These are phyloP conservation scores for Rhagium mordax DNA, from an alignment of 2,888 invertebrate species.

Conservation along the genomic window DNA sequence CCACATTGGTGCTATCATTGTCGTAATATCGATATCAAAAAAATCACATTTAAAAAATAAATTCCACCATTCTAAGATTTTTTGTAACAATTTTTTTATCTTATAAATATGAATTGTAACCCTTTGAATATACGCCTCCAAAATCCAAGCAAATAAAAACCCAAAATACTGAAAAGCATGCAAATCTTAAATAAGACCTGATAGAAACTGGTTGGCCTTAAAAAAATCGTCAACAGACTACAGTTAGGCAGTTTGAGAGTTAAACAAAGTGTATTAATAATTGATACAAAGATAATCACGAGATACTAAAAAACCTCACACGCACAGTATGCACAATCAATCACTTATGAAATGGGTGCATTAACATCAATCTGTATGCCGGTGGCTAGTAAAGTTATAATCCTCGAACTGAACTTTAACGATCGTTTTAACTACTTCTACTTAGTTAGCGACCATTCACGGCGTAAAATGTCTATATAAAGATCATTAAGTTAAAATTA, in stretches of 20 bases:
- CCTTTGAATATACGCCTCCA: no score
- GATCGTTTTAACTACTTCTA: conserved; percentile 62
- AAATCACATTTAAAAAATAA: no score
- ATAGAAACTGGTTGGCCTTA: no score
- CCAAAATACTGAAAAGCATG: no score
- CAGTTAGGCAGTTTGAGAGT: neutral
- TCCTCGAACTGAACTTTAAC: conserved; percentile 61
- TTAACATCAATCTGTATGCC: conserved; percentile 61
- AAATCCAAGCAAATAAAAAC: no score
- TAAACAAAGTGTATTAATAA: conserved; percentile 23
- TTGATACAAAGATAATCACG: conserved; percentile 16
- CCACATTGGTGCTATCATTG: no score
- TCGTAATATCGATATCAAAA: no score
- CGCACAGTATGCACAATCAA: conserved; percentile 40
- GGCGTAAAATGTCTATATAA: conserved; percentile 60
- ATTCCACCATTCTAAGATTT: no score
- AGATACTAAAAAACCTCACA: conserved; percentile 6
- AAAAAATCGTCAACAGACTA: no score
- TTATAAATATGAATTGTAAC: no score
- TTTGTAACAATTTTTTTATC: no score
- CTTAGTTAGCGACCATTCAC: conserved; percentile 62
- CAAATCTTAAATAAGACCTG: no score
- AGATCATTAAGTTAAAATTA: conserved; percentile 61
- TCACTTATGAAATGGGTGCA: conserved; percentile 51
- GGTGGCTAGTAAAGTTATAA: conserved; percentile 61